Evolutionary conservation across 2,797 vertebrate species (phyloP), one percentile per base, ranked within the genome.

Genomic region (Brachymystax lenok): DNA sequence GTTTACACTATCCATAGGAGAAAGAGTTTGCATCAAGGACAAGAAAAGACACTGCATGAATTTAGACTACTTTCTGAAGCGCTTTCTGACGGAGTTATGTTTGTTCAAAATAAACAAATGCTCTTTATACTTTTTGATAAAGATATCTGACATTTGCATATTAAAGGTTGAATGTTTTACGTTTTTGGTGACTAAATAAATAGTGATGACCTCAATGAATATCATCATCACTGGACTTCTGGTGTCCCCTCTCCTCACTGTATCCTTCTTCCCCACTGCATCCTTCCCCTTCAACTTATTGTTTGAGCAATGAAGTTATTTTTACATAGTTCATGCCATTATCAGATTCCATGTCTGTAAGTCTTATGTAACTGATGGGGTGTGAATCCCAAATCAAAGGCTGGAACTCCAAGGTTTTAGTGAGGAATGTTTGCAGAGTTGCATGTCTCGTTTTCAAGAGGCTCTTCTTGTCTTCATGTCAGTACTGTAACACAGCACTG

Each of bases 1-100:
- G 63, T 77, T 77, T 10, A 69, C 79, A 69, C 79, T 35, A 72
- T 74, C 67, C 21, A 24, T 75, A 93, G 92, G 92, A 92, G 82
- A 91, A 85, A 73, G 72, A 83, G 74, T 24, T 24, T 24, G 24
- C 24, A 24, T 24, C 24, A 24, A 24, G 24, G 24, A 24, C 24
- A 24, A 24, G 24, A 24, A 24, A 24, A 24, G 24, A 24, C 24
- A 24, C 24, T 5, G 5, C 1, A 12, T 1, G 24, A 59, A 68
- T 3, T 1, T 61, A 21, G 21, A 59, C 0, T 19, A 69, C 13
- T 28, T 28, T 1, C 16, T 13, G 40, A 46, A 46, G 40, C 2
- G 2, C 59, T 63, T 24, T 27, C 21, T 27, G 40, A 13, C 40
- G 2, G 40, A 52, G n/a, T 51, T 24, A 17, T 17, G 4, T 27